Evolutionary conservation across 2,888 invertebrate genomes (phyloP), one percentile per base, ranked within the genome.

Genomic region (Blastobasis adustella): DNA sequence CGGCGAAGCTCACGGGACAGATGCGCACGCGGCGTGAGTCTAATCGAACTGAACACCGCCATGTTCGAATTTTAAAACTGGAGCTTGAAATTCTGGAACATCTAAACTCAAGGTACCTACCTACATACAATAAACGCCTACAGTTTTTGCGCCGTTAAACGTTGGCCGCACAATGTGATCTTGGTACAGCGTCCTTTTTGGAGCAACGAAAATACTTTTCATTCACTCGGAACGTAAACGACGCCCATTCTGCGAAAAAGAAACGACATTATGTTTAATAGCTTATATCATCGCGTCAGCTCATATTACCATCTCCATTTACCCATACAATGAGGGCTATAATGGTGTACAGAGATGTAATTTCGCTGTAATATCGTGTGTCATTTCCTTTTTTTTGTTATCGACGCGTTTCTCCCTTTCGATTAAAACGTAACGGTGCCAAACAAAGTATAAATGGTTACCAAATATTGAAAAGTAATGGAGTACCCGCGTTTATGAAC

Each of bases 11-110:
- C 67, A 66, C 67, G 62, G 69, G 69, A 66, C 56, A 61, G 60
- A 59, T 65, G 67, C 73, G 73, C 76, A 67, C 79, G 77, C 76
- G 68, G 69, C 69, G 70, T 69, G 61, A 66, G 60, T 67, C 62
- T 61, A 54, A 55, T 62, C 58, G 63, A 76, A 82, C 82, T 82
- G 82, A 71, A 71, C 64, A 65, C 62, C 62, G 59, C 58, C 61
- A 63, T 68, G 74, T 71, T 75, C 73, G 73, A 73, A 78, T 71
- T 76, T 78, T 71, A 73, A 79, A 76, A 70, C 48, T 55, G 49
- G 46, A 51, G 10, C 6, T 49, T 37, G 41, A 40, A 48, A 40
- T 48, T 49, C 57, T 56, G 57, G 58, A 63, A 60, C 59, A 55
- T 58, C 55, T 49, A 45, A 46, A 53, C 58, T 58, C 57, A 54